Evolutionary conservation across 2,113 vertebrate genomes (phyloP).

Genomic region (Uria aalge): DNA sequence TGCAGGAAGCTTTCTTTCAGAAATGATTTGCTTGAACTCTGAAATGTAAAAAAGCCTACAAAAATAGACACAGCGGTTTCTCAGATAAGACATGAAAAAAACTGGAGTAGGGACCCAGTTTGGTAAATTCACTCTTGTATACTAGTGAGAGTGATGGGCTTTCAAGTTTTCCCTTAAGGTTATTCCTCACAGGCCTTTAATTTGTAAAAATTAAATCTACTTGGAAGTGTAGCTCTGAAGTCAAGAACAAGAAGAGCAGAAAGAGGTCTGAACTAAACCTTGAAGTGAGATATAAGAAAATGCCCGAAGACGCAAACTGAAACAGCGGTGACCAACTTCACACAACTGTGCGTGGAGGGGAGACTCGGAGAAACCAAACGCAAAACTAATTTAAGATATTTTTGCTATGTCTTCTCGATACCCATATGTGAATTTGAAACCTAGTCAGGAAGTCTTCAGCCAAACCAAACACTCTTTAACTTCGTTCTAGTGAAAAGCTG

Average conservation of each 20-base stretch:
- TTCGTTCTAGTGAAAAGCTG: not conserved
- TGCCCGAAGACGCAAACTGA: not conserved
- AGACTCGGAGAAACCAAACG: not conserved
- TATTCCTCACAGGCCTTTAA: not conserved
- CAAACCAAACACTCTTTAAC: not conserved
- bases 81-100: not conserved
- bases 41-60: not conserved
- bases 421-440: not conserved
- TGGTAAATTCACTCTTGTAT: not conserved
- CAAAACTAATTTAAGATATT: not conserved
- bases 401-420: not conserved
- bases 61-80: not conserved
- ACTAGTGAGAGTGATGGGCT: not conserved
- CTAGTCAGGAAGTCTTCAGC: not conserved
- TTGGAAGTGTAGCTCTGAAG: not conserved
- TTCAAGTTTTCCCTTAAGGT: not conserved
- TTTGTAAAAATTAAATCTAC: not conserved
- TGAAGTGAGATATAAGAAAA: not conserved
- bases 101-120: not conserved
- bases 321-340: not conserved
- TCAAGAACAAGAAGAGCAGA: not conserved
- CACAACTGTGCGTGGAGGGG: not conserved
- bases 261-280: not conserved
- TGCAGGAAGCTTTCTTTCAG: slow-evolving; percentile 39
- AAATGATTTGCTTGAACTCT: slow-evolving; percentile 16